These are phyloP conservation scores for Halictus ligatus DNA, from an alignment of 2,888 invertebrate genomes.

Conservation along the genomic window DNA sequence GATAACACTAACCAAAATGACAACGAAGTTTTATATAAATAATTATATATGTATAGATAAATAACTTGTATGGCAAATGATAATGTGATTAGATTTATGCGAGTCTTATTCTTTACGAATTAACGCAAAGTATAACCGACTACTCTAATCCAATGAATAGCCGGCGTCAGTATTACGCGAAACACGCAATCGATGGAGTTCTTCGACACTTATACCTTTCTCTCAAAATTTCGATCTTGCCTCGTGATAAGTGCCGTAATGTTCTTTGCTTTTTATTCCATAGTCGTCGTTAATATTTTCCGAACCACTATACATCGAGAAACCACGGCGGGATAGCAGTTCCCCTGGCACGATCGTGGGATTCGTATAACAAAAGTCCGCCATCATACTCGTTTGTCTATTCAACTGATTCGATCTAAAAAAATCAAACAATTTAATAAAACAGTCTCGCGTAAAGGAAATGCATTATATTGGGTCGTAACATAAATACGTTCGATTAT, in stretches of 20 bases:
- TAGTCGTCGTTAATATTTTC: conserved; percentile 81
- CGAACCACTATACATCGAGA: conserved; percentile 86
- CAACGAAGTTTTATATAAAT: conserved; percentile 22
- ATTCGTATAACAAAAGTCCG: conserved; percentile 85
- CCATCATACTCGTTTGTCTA: conserved; percentile 79
- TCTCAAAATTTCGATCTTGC: conserved; percentile 77
- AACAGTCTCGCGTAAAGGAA: neutral
- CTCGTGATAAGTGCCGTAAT: conserved; percentile 72
- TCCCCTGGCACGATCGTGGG: conserved; percentile 86
- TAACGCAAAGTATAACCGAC: neutral
- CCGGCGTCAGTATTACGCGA: neutral
- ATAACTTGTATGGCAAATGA: conserved; percentile 46
- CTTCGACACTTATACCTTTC: neutral
- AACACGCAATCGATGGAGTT: neutral
- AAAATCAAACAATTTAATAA: conserved; percentile 30
- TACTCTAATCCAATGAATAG: neutral
- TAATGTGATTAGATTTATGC: neutral
- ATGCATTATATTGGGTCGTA: neutral
- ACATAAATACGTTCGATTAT: neutral
- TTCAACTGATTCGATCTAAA: conserved; percentile 78
- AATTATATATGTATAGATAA: conserved; percentile 35
- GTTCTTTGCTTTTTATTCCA: conserved; percentile 67
- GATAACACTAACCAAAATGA: neutral
- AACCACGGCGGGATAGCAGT: conserved; percentile 86
- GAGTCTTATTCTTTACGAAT: conserved; percentile 26